A percentile compares a stretch with the other conserved stretches of the same genome.
phyloP scores from a whole-genome alignment of 2,888 invertebrate species.

The Chymomyza fuscimana region DNA sequence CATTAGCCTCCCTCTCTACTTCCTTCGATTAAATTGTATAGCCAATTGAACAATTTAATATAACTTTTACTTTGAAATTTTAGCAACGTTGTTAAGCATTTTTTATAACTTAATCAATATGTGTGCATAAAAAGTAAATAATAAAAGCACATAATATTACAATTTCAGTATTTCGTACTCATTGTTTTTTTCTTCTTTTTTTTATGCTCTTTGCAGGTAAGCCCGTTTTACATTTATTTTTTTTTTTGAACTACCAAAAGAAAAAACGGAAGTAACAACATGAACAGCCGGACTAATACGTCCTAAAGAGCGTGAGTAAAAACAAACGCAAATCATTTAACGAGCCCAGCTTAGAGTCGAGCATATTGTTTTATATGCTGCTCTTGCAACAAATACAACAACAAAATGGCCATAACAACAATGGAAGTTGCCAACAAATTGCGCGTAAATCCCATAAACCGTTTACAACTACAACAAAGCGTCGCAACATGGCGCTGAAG shows the following conservation, averaged over 20 bases:
- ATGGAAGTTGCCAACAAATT: slow-evolving; percentile 73
- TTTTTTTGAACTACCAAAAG: slow-evolving; percentile 48
- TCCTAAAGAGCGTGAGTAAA: slow-evolving; percentile 55
- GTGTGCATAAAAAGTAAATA: slow-evolving; percentile 62
- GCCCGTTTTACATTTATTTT: slow-evolving; percentile 56
- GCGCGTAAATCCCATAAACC: slow-evolving; percentile 77
- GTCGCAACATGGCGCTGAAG: slow-evolving; percentile 54
- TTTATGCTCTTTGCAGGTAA: slow-evolving; percentile 70
- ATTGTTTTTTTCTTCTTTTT: slow-evolving; percentile 18
- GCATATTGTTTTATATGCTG: slow-evolving; percentile 71
- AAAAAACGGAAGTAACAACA: slow-evolving; percentile 16
- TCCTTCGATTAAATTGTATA: slow-evolving; percentile 27
- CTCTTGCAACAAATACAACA: slow-evolving; percentile 21
- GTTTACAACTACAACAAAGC: slow-evolving; percentile 72
- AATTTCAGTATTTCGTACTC: slow-evolving; percentile 10
- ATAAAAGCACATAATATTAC: slow-evolving; percentile 30
- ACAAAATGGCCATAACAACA: slow-evolving; percentile 35
- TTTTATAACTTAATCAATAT: slow-evolving; percentile 68
- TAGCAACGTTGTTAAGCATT: slow-evolving; percentile 32
- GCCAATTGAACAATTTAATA: slow-evolving; percentile 46
- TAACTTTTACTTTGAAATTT: not conserved
- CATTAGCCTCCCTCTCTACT: not conserved
- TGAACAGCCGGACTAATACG: slow-evolving; percentile 55
- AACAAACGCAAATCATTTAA: slow-evolving; percentile 73
- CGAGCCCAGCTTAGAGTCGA: slow-evolving; percentile 67